Evolutionary conservation across 1,140 invertebrate species (phyloP).

Genomic region (Helicoverpa armigera): DNA sequence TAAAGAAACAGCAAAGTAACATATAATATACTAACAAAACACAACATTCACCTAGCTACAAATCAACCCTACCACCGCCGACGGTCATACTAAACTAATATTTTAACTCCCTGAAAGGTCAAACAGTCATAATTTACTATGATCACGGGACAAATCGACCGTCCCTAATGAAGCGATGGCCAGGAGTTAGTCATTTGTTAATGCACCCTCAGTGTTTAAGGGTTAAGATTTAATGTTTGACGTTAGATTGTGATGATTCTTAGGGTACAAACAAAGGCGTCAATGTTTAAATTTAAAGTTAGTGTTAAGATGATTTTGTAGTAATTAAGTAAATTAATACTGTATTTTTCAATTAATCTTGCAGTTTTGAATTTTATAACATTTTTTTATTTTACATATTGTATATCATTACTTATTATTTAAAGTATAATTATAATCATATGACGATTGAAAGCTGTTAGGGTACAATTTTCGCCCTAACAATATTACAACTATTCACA

Average conservation of each 20-base stretch:
- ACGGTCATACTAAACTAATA: slow-evolving; percentile 70
- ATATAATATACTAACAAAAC: neutral
- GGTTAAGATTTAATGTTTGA: slow-evolving; percentile 32
- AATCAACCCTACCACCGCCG: slow-evolving; percentile 34
- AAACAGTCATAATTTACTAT: slow-evolving; percentile 66
- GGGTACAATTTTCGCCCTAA: too few species aligned
- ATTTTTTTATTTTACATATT: too few species aligned
- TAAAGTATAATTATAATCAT: too few species aligned
- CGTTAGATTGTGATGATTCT: neutral
- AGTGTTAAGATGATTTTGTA: too few species aligned
- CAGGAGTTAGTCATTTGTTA: slow-evolving; percentile 63
- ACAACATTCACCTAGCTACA: neutral
- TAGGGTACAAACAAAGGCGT: too few species aligned
- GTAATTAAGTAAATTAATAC: too few species aligned
- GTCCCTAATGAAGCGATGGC: slow-evolving; percentile 64
- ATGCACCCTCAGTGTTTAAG: slow-evolving; percentile 48
- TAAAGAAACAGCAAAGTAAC: neutral
- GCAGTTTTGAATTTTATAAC: too few species aligned
- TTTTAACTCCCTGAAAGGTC: slow-evolving; percentile 63
- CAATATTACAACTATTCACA: too few species aligned
- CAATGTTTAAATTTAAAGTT: too few species aligned
- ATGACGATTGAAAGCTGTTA: too few species aligned
- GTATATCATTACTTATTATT: too few species aligned
- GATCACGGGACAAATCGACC: slow-evolving; percentile 67
- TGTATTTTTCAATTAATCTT: too few species aligned